Evolutionary conservation across 2,888 invertebrate genomes (phyloP), one percentile per base, ranked within the genome.

Genomic region (Polydrusus cervinus): DNA sequence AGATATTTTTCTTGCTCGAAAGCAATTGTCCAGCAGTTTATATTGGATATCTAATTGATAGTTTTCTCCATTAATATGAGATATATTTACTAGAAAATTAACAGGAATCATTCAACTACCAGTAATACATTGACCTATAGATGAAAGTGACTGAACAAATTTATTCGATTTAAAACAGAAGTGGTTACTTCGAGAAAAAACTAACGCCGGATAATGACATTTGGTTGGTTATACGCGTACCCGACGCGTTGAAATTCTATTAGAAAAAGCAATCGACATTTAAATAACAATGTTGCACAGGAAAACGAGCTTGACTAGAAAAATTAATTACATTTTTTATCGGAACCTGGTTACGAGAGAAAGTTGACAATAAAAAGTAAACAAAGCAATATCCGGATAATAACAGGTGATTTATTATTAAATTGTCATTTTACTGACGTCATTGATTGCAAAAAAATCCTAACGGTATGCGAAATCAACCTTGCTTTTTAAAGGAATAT

Each of bases 281-380:
- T n/a, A 14, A 34, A 14, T 30, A 55, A 55, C 34, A 55, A 30
- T 55, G 55, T 55, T 14, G 34, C 25, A 55, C 34, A 30, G 55
- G 34, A 55, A 55, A 55, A 34, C 25, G 14, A n/a, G 7, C 3
- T 13, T 30, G n/a, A 14, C 10, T 14, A 34, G 34, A 55, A 34
- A 55, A 55, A 55, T 30, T 34, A 55, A 55, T 55, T 55, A 55
- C 2, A 53, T 30, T 34, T 55, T 55, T 55, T 34, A 34, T 34
- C 1, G 0, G 6, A 11, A 51, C 9, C 20, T 11, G 20, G 8
- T 51, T 51, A 51, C 3, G 55, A 53, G 55, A 55, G 55, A 55
- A 55, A 55, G 55, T 55, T 55, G 14, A 34, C 34, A 14, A 34
- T 55, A 55, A 34, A 34, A 55, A 10, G 49, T 51, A 18, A 51